phyloP scores from a whole-genome alignment of 2,888 invertebrate genomes.

The Exephanes ischioxanthus region DNA sequence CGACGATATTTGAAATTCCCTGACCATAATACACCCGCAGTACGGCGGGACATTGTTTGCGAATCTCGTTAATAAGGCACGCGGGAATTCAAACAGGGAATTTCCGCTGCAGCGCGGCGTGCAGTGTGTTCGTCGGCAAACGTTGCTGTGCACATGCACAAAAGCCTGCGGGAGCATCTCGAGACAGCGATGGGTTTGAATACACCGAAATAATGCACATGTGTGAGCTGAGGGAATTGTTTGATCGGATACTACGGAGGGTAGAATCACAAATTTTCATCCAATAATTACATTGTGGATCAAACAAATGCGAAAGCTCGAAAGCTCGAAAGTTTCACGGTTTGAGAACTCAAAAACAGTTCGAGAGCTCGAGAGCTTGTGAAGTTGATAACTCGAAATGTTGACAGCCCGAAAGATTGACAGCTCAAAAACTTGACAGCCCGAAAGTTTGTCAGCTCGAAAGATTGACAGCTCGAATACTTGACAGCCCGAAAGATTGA shows the following conservation, averaged over 20 bases:
- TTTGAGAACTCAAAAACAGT: too few relatives aligned
- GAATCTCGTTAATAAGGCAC: conserved; percentile 66
- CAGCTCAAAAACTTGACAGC: neutral
- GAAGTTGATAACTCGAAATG: too few relatives aligned
- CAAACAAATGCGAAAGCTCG: neutral
- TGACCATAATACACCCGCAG: conserved; percentile 25
- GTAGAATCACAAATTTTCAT: neutral
- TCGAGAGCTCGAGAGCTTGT: too few relatives aligned
- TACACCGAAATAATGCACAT: too few relatives aligned
- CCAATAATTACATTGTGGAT: neutral
- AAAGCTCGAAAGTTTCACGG: neutral
- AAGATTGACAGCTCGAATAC: too few relatives aligned
- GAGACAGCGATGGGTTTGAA: neutral
- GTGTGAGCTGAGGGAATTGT: neutral
- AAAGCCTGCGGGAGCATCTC: neutral
- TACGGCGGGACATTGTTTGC: conserved; percentile 54
- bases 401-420: neutral
- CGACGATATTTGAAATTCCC: conserved; percentile 52
- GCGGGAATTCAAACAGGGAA: conserved; percentile 36
- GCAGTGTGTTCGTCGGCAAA: conserved; percentile 3
- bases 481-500: neutral
- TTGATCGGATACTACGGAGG: neutral
- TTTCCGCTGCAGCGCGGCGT: neutral
- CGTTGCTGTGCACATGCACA: conserved; percentile 5
- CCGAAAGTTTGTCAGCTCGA: too few relatives aligned